These are phyloP conservation scores for Zeuzera pyrina DNA, from an alignment of 2,888 invertebrate species.

Conservation along the genomic window DNA sequence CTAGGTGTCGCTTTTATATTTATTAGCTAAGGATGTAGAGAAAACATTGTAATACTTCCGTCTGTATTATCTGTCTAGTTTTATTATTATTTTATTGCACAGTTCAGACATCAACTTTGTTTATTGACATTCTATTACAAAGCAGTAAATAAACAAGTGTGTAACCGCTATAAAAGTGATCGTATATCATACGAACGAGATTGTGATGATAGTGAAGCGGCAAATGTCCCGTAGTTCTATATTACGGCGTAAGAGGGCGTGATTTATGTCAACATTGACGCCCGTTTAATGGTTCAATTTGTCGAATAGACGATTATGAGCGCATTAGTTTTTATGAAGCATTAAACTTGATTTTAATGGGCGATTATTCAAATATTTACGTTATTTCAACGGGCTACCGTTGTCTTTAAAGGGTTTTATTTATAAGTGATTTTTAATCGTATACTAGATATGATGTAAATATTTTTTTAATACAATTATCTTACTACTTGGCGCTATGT, in stretches of 20 bases:
- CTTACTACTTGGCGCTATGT: too few relatives aligned
- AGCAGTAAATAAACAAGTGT: constrained; percentile 55
- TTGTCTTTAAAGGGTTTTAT: too few relatives aligned
- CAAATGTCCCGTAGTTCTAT: constrained; percentile 41
- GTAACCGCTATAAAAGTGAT: constrained; percentile 52
- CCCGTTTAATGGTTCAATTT: constrained; percentile 42
- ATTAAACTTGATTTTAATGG: constrained; percentile 54
- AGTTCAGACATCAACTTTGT: constrained; percentile 42
- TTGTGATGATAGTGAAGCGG: constrained; percentile 51
- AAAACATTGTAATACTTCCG: too few relatives aligned
- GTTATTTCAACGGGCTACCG: constrained; percentile 32
- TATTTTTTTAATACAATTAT: too few relatives aligned
- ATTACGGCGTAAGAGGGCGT: constrained; percentile 50
- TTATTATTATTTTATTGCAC: constrained; percentile 52
- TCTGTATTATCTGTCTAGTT: constrained; percentile 30
- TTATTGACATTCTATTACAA: constrained; percentile 59
- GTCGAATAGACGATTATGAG: constrained; percentile 49
- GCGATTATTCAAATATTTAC: constrained; percentile 50
- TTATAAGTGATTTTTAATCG: too few relatives aligned
- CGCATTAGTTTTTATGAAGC: constrained; percentile 53
- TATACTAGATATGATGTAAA: too few relatives aligned
- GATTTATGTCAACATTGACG: constrained; percentile 51
- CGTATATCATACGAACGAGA: constrained; percentile 51
- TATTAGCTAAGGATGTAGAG: too few relatives aligned
- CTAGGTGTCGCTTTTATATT: constrained; percentile 43